Evolutionary conservation across 2,888 invertebrate species (phyloP), one percentile per base, ranked within the genome.

Genomic region (Caenorhabditis panamensis): DNA sequence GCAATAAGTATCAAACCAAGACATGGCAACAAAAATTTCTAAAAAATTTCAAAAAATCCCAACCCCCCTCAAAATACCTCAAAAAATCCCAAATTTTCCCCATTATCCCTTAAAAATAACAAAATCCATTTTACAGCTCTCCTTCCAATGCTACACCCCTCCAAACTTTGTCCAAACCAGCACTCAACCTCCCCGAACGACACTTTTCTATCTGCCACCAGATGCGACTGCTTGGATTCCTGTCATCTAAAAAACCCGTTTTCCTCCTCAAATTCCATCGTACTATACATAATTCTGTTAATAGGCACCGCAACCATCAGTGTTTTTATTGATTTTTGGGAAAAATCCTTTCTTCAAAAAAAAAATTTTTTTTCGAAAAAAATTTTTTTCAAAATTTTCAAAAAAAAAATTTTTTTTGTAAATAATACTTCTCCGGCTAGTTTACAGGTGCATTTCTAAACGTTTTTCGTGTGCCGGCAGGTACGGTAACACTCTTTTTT

Each of bases 161-260:
- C 81, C 82, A 22, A 66, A 66, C 41, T 68, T 82, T n/a, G n/a
- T n/a, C n/a, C n/a, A n/a, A n/a, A n/a, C n/a, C n/a, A n/a, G n/a
- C n/a, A n/a, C n/a, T n/a, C n/a, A n/a, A n/a, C 72, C 73, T 36
- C 85, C 83, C 16, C 82, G 80, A 58, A 82, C 82, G 20, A 88
- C 88, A 8, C 84, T 91, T 51, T 84, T 91, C 66, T 91, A 90
- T 77, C 79, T 91, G 62, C 89, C 90, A n/a, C 82, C 86, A 37
- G 88, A 89, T 71, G 80, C 88, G 20, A 79, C 75, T 69, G 86
- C 85, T 53, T 91, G 90, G 90, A 87, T 91, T 51, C 90, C 88
- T 20, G 91, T 91, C 44, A 86, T 88, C 56, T 89, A 68, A 87
- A 56, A 3, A 26, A 31, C 53, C 6, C 16, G 36, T 28, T n/a